Evolutionary conservation across 1,140 invertebrate genomes (phyloP).

Genomic region (Amphibalanus amphitrite): DNA sequence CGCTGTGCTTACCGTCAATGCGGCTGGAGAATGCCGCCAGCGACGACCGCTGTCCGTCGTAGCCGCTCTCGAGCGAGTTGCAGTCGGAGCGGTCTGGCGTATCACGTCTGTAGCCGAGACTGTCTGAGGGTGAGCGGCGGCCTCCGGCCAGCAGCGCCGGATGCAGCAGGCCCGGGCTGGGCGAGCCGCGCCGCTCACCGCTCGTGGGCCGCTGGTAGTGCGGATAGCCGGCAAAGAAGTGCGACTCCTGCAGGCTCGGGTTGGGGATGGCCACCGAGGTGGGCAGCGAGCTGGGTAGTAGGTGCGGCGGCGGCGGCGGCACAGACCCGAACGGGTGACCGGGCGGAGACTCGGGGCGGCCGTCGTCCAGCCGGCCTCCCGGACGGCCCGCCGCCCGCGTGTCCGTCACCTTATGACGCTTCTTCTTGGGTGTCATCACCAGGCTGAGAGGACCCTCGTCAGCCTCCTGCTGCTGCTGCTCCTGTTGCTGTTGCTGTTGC

Average conservation of each 20-base stretch:
- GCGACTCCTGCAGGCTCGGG: conserved; percentile 82
- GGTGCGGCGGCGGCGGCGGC: conserved; percentile 56
- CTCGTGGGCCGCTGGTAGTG: conserved; percentile 30
- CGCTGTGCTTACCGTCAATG: neutral
- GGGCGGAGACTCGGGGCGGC: conserved; percentile 62
- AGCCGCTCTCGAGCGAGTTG: conserved; percentile 27
- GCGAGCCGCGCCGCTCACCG: conserved; percentile 19
- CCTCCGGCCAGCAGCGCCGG: conserved; percentile 29
- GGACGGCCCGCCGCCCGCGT: conserved; percentile 59
- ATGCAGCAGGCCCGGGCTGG: conserved; percentile 28
- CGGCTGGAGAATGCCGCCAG: neutral
- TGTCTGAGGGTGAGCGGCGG: conserved; percentile 24
- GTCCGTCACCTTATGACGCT: conserved; percentile 88
- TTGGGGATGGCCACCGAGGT: conserved; percentile 91
- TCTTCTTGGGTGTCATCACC: conserved; percentile 85
- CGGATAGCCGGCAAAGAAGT: conserved; percentile 58
- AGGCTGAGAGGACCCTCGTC: too few species aligned
- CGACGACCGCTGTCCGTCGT: conserved; percentile 34
- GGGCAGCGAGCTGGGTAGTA: conserved; percentile 68
- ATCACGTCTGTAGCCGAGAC: conserved; percentile 26
- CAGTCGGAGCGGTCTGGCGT: conserved; percentile 23
- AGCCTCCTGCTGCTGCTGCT: conserved; percentile 47
- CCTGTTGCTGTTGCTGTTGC: conserved; percentile 34
- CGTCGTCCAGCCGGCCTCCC: conserved; percentile 32
- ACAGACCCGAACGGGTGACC: conserved; percentile 83